These are phyloP conservation scores for Labeo calbasu DNA, from an alignment of 2,797 vertebrate genomes.

Conservation along the genomic window DNA sequence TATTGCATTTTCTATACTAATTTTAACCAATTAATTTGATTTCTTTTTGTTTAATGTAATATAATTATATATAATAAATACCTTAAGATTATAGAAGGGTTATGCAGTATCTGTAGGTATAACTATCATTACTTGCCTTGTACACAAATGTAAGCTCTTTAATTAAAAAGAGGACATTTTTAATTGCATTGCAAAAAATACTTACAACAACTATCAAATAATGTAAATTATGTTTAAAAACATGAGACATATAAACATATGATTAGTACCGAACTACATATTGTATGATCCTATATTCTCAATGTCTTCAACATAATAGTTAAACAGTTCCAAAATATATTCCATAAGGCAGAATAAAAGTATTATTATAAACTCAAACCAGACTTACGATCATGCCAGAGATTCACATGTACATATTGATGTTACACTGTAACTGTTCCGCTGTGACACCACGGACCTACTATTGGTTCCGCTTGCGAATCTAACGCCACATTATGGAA, in stretches of 20 bases:
- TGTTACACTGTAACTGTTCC: slow-evolving; percentile 37
- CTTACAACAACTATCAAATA: neutral
- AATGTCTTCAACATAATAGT: neutral
- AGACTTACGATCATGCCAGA: neutral
- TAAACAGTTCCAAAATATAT: neutral
- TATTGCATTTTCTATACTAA: too few relatives aligned
- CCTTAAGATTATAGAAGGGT: neutral
- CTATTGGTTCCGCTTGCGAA: slow-evolving; percentile 45
- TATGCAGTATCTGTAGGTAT: neutral
- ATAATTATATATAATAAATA: neutral
- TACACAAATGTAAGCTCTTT: neutral
- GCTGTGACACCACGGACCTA: neutral
- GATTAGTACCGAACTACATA: neutral
- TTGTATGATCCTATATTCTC: neutral
- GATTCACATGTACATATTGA: slow-evolving; percentile 41
- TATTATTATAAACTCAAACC: neutral
- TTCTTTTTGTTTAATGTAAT: too few relatives aligned
- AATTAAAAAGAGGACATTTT: neutral
- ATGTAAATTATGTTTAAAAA: neutral
- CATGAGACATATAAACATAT: neutral
- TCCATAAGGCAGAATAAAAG: neutral
- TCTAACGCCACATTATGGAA: neutral
- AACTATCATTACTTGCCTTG: neutral
- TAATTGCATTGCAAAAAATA: neutral
- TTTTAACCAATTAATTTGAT: too few relatives aligned